These are phyloP conservation scores for Cerceris rybyensis DNA, from an alignment of 2,888 invertebrate genomes.

Conservation along the genomic window DNA sequence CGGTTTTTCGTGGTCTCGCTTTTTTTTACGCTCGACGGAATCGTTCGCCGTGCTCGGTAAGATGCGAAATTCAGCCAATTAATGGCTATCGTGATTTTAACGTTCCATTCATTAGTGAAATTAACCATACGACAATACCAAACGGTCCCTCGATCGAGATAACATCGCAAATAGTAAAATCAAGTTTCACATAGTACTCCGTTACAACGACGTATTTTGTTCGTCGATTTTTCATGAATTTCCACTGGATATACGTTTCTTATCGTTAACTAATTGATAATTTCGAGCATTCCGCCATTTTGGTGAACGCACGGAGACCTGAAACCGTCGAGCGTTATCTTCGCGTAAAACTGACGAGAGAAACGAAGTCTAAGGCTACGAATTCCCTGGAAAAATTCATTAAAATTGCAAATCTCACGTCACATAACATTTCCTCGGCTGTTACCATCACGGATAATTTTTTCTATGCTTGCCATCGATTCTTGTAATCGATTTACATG, in stretches of 20 bases:
- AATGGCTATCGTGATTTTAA: background rate
- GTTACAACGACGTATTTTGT: too few relatives aligned
- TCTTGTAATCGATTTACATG: too few relatives aligned
- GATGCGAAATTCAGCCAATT: background rate
- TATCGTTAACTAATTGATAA: too few relatives aligned
- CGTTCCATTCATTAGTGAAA: background rate
- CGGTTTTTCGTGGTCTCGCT: constrained; percentile 27
- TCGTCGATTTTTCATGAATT: too few relatives aligned
- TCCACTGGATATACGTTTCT: too few relatives aligned
- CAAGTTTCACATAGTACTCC: background rate
- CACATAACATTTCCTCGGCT: background rate
- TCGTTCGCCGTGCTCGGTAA: background rate
- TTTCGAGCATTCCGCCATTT: background rate
- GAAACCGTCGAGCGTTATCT: constrained; percentile 35
- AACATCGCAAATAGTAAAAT: background rate
- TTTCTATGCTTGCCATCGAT: background rate
- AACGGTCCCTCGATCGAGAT: background rate
- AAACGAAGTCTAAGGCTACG: constrained; percentile 57
- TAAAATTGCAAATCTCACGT: constrained; percentile 39
- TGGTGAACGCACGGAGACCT: background rate
- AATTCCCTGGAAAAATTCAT: constrained; percentile 51
- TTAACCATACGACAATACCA: background rate
- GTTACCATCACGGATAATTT: background rate
- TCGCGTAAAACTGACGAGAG: constrained; percentile 52
- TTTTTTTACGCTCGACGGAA: constrained; percentile 33